phyloP scores from a whole-genome alignment of 2,113 vertebrate genomes.

The Aleadryas rufinucha region DNA sequence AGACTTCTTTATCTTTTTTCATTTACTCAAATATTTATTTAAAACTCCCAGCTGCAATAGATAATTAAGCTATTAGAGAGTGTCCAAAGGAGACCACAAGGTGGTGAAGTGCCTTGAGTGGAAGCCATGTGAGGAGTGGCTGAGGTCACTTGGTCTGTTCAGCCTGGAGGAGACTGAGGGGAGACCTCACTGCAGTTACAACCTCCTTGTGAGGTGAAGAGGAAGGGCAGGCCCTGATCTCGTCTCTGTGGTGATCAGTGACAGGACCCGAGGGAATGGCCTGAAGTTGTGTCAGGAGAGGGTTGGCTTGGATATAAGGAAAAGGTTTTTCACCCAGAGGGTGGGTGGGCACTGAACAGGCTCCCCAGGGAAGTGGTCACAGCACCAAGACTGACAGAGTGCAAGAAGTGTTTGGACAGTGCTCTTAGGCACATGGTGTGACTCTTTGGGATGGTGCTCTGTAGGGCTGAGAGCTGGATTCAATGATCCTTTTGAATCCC shows the following conservation, averaged over 20 bases:
- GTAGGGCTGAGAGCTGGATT: too few species aligned
- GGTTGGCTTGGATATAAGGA: background rate
- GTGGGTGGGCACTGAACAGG: background rate
- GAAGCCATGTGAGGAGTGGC: fast-evolving
- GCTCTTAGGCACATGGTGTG: background rate
- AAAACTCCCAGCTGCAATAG: background rate
- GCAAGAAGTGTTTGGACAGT: too few species aligned
- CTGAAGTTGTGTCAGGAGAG: background rate
- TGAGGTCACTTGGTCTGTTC: background rate
- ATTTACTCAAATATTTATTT: background rate
- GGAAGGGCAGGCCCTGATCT: background rate
- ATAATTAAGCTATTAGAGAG: background rate
- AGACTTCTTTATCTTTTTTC: background rate
- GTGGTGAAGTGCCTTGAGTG: background rate
- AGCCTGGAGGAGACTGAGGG: background rate
- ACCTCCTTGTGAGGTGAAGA: background rate
- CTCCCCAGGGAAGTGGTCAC: background rate
- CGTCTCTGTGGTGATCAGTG: background rate
- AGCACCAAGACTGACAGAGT: background rate
- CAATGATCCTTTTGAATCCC: background rate
- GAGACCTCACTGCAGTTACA: background rate
- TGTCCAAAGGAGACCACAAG: background rate
- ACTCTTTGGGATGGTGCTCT: background rate
- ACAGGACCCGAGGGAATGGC: background rate
- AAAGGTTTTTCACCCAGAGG: background rate